phyloP scores from a whole-genome alignment of 2,888 invertebrate species.

The Drosophila formosana region DNA sequence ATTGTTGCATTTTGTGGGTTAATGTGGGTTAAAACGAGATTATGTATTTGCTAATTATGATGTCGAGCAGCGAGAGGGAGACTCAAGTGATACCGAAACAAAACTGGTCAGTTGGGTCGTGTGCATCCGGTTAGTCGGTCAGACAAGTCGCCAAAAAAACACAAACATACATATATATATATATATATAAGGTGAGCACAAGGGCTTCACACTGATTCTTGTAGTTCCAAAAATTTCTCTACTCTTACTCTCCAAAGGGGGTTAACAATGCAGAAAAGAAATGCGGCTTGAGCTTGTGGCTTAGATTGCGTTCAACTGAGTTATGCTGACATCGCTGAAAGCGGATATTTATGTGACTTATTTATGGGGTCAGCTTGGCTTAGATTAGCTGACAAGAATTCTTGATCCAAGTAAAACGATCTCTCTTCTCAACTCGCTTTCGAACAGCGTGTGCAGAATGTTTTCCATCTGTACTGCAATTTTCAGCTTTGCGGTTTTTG shows the following conservation, averaged over 20 bases:
- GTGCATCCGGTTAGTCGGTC: conserved; percentile 35
- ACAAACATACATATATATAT: background rate
- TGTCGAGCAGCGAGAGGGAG: conserved; percentile 3
- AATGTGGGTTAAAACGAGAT: conserved; percentile 38
- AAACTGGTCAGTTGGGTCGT: conserved; percentile 13
- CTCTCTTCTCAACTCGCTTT: background rate
- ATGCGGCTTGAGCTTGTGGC: background rate
- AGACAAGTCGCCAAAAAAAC: conserved; percentile 2
- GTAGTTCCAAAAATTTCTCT: conserved; percentile 10
- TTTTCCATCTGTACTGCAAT: too few relatives aligned
- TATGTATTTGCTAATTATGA: conserved; percentile 29
- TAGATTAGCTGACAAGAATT: background rate
- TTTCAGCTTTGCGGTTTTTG: too few relatives aligned
- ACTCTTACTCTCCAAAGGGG: conserved; percentile 1
- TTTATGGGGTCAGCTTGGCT: background rate
- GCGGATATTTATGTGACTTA: background rate
- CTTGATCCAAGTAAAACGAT: background rate
- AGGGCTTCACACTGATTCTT: background rate
- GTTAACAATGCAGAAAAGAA: background rate
- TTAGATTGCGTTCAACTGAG: background rate
- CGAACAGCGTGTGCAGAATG: background rate
- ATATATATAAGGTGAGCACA: background rate
- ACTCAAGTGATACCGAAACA: background rate
- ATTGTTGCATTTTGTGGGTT: conserved; percentile 18
- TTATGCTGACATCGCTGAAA: background rate